A percentile compares a stretch with the other conserved stretches of the same genome.
These are phyloP conservation scores for Sigmodon hispidus DNA, from an alignment of 2,113 vertebrate genomes.

Conservation along the genomic window DNA sequence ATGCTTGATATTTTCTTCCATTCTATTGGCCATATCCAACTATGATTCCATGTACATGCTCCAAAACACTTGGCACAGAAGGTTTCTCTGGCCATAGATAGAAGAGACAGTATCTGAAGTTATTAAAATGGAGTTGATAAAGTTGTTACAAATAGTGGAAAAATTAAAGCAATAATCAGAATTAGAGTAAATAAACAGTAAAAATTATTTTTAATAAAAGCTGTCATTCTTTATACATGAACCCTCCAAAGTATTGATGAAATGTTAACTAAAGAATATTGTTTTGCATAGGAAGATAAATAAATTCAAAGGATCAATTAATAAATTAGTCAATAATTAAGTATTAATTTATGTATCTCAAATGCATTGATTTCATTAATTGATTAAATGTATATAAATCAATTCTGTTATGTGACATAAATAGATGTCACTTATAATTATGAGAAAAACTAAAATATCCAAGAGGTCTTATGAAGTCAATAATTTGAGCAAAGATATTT, in stretches of 20 bases:
- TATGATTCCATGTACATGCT: not conserved
- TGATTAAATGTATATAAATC: not conserved
- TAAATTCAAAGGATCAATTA: not conserved
- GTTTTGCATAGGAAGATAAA: not conserved
- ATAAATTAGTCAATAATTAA: not conserved
- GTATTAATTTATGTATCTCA: not conserved
- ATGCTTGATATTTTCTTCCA: not conserved
- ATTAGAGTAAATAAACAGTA: not conserved
- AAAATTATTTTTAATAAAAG: not conserved
- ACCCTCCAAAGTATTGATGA: not conserved
- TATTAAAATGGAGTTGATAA: not conserved
- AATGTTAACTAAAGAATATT: not conserved
- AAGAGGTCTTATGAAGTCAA: not conserved
- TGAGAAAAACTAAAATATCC: not conserved
- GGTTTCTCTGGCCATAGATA: not conserved
- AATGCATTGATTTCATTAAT: not conserved
- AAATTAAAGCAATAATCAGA: not conserved
- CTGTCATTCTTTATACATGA: not conserved
- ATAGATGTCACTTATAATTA: not conserved
- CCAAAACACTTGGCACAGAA: accelerated
- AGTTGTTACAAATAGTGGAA: not conserved
- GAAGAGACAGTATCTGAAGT: not conserved
- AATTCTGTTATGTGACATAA: too few species aligned
- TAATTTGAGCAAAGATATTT: not conserved
- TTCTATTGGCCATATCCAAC: not conserved